Conservation (phyloP, 2,113 vertebrate genomes). For the Ranitomeya variabilis region DNA sequence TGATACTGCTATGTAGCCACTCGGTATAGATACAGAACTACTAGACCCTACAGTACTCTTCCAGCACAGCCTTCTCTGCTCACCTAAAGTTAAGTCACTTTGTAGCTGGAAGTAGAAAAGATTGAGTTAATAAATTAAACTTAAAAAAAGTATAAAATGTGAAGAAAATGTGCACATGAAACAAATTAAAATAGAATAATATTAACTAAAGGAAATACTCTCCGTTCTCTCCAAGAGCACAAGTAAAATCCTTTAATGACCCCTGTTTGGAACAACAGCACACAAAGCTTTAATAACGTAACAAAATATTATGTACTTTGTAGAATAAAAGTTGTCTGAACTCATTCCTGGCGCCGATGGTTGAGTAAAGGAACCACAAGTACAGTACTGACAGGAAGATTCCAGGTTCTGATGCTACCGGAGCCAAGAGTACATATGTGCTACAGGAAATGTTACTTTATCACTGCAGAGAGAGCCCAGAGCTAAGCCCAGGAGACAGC, state of each 20-base stretch:
- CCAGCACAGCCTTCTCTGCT: background rate
- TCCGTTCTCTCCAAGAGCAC: slow-evolving; percentile 14
- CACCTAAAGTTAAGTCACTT: background rate
- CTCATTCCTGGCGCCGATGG: slow-evolving; percentile 63
- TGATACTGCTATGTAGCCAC: background rate
- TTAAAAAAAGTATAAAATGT: background rate
- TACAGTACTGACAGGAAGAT: slow-evolving; percentile 65
- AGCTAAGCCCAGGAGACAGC: slow-evolving; percentile 4
- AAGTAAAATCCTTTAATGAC: slow-evolving; percentile 60
- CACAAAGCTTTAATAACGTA: slow-evolving; percentile 59
- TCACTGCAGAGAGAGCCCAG: slow-evolving; percentile 38
- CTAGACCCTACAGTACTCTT: background rate
- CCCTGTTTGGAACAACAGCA: slow-evolving; percentile 58
- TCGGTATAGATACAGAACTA: background rate
- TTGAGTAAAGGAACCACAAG: slow-evolving; percentile 69
- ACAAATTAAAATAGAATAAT: slow-evolving; percentile 17
- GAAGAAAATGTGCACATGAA: slow-evolving; percentile 49
- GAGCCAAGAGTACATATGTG: slow-evolving; percentile 58
- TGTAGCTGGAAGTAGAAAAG: background rate
- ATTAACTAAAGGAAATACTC: slow-evolving; percentile 45
- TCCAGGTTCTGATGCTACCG: slow-evolving; percentile 56
- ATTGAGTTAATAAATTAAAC: slow-evolving; percentile 5
- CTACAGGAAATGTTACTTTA: slow-evolving; percentile 53
- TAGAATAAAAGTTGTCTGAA: slow-evolving; percentile 39
- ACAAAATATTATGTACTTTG: slow-evolving; percentile 60